Percentiles rank a stretch among this genome's conserved stretches.
Conservation (phyloP, 2,113 vertebrate species). For the Lucifuga dentata region DNA sequence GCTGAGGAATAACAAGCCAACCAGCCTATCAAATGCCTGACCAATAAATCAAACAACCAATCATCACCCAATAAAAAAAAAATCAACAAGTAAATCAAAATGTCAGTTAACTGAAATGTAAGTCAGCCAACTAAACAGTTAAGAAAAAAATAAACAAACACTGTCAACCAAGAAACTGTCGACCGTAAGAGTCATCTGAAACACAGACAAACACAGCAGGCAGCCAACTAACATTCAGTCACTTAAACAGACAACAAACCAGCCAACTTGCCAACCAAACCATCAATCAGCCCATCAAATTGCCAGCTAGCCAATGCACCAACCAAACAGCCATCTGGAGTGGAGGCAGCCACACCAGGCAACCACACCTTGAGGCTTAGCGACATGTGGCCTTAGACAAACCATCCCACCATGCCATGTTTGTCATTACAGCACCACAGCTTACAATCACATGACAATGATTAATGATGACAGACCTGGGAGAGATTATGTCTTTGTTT, state of each 20-base stretch:
- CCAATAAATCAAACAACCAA: neutral
- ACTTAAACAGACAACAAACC: conserved; percentile 12
- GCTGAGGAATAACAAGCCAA: conserved; percentile 1
- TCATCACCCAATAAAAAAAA: neutral
- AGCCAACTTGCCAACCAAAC: neutral
- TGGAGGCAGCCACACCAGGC: conserved; percentile 4
- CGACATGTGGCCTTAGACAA: conserved; percentile 22
- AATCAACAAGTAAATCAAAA: neutral
- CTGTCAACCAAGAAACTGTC: neutral
- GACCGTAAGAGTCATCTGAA: neutral
- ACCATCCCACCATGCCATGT: conserved; percentile 28
- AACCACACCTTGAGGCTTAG: conserved; percentile 51
- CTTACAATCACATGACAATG: conserved; percentile 52
- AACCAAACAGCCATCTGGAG: conserved; percentile 25
- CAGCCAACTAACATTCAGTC: neutral
- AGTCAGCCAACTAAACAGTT: neutral
- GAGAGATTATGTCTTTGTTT: conserved; percentile 57
- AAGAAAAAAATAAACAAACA: neutral
- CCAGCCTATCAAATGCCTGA: neutral
- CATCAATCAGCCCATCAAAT: conserved; percentile 12
- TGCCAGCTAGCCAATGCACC: conserved; percentile 8
- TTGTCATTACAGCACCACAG: conserved; percentile 53
- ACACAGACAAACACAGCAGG: neutral
- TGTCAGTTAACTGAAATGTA: neutral
- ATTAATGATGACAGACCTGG: conserved; percentile 51